These are phyloP conservation scores for Limanda limanda DNA, from an alignment of 2,113 vertebrate genomes.

Conservation along the genomic window DNA sequence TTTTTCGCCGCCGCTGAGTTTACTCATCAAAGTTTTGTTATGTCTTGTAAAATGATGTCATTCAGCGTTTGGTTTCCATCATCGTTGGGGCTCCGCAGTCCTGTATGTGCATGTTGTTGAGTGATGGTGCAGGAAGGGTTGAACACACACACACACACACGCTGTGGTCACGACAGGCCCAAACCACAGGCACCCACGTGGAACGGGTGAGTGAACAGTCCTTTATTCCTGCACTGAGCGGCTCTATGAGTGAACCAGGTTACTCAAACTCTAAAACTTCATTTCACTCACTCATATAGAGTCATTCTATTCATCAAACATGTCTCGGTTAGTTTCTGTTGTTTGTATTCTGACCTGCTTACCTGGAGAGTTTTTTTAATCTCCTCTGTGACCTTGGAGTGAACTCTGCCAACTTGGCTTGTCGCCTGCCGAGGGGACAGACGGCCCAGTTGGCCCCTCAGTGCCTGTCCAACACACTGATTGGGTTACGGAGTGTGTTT, in stretches of 20 bases:
- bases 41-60: conserved; percentile 50
- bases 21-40: conserved; percentile 54
- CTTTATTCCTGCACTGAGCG: conserved; percentile 64
- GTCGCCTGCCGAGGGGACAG: conserved; percentile 8
- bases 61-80: conserved; percentile 53
- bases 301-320: neutral
- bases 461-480: conserved; percentile 54
- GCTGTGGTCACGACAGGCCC: conserved; percentile 63
- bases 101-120: conserved; percentile 35
- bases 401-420: conserved; percentile 49
- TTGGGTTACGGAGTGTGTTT: conserved; percentile 56
- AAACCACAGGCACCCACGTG: conserved; percentile 73
- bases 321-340: conserved; percentile 10
- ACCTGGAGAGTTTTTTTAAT: conserved; percentile 23
- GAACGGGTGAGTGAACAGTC: conserved; percentile 70
- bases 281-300: conserved; percentile 27
- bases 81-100: conserved; percentile 40
- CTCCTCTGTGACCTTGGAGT: conserved; percentile 41
- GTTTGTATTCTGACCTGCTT: conserved; percentile 22
- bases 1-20: conserved; percentile 21
- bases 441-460: conserved; percentile 25
- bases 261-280: conserved; percentile 35
- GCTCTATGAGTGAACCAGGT: conserved; percentile 57
- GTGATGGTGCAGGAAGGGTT: conserved; percentile 45
- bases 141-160: conserved; percentile 9